Conservation (phyloP, 2,888 invertebrate genomes). For the Iselma pallidipennis region DNA sequence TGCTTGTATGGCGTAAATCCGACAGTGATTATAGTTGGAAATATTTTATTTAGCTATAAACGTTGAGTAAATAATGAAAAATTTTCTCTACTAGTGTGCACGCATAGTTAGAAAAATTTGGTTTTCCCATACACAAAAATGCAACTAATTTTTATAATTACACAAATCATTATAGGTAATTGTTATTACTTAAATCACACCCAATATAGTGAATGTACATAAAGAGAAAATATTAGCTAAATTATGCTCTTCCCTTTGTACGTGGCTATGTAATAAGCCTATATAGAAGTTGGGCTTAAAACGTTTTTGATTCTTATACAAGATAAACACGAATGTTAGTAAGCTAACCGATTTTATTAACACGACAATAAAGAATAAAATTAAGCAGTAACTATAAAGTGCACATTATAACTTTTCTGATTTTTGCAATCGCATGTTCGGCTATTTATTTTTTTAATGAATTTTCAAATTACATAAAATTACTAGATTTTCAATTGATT, state of each 20-base stretch:
- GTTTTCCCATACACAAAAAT: too few species aligned
- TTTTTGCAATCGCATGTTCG: constrained; percentile 10
- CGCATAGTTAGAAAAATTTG: too few species aligned
- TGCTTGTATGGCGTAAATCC: not conserved
- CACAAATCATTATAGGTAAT: too few species aligned
- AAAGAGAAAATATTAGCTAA: not conserved
- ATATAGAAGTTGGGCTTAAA: constrained; percentile 25
- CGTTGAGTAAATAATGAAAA: not conserved
- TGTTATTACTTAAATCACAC: too few species aligned
- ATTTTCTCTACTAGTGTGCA: too few species aligned
- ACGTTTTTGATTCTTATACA: constrained; percentile 32
- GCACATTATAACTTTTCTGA: constrained; percentile 16
- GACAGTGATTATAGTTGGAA: not conserved
- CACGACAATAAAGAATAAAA: constrained; percentile 32
- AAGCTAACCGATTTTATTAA: constrained; percentile 29
- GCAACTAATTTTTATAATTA: not conserved
- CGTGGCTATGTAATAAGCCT: not conserved
- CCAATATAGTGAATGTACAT: too few species aligned
- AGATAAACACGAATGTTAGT: constrained; percentile 39
- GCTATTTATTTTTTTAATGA: not conserved
- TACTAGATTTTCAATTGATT: too few species aligned
- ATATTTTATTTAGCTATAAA: not conserved
- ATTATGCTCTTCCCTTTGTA: not conserved
- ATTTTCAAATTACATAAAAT: not conserved
- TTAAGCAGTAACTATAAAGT: constrained; percentile 19